A percentile compares a stretch with the other conserved stretches of the same genome.
Evolutionary conservation across 2,113 vertebrate species (phyloP).

Genomic region (Aspiorhynchus laticeps): DNA sequence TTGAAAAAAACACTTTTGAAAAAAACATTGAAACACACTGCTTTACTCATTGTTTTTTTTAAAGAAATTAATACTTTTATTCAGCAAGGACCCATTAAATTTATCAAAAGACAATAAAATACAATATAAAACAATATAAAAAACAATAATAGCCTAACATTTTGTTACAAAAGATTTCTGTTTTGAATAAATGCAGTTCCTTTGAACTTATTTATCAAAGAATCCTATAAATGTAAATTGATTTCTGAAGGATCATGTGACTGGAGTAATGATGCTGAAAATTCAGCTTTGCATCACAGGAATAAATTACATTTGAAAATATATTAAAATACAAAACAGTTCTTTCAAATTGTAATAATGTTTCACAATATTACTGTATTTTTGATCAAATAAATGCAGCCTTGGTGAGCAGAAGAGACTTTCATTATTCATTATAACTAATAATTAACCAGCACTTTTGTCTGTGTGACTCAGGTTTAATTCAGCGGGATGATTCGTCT

Average conservation of each 20-base stretch:
- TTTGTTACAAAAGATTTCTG: background rate
- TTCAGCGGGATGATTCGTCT: constrained; percentile 84
- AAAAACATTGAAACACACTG: too few species aligned
- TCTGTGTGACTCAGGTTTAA: constrained; percentile 79
- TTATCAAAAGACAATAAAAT: background rate
- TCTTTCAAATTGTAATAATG: background rate
- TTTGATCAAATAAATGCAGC: background rate
- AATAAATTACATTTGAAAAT: background rate
- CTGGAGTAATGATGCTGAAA: background rate
- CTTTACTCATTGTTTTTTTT: too few species aligned
- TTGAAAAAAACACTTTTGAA: too few species aligned
- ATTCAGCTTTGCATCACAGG: background rate
- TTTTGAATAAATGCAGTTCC: background rate
- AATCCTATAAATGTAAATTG: background rate
- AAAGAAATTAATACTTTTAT: too few species aligned
- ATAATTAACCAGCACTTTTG: background rate
- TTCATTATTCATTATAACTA: background rate
- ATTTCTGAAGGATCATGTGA: background rate
- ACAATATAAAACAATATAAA: too few species aligned
- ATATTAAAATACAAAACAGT: background rate
- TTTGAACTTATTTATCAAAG: background rate
- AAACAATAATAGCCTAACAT: too few species aligned
- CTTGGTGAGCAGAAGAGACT: background rate
- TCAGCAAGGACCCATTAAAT: background rate
- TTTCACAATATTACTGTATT: background rate